Conservation (phyloP, 2,888 invertebrate species). For the Drosophila testacea region DNA sequence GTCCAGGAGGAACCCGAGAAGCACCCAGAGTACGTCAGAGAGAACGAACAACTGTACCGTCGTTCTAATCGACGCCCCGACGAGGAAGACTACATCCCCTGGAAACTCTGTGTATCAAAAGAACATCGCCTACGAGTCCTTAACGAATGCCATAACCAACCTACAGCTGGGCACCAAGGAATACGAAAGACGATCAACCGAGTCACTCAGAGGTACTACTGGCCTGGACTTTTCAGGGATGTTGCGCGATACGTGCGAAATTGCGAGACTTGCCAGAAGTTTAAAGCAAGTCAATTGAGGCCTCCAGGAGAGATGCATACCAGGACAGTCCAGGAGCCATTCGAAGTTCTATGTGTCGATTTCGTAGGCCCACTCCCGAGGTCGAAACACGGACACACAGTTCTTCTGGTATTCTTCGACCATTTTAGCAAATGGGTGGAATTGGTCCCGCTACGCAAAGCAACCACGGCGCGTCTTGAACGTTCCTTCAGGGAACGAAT, state of each 20-base stretch:
- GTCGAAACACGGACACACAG: slow-evolving; percentile 32
- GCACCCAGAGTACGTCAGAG: not conserved
- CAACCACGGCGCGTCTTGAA: not conserved
- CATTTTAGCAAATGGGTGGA: slow-evolving; percentile 36
- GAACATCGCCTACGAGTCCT: not conserved
- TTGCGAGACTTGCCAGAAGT: slow-evolving; percentile 10
- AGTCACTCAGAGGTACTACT: slow-evolving; percentile 32
- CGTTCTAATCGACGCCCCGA: not conserved
- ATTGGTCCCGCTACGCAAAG: slow-evolving; percentile 6
- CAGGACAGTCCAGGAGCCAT: slow-evolving; percentile 2
- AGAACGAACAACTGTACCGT: not conserved
- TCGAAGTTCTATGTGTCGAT: slow-evolving; percentile 22
- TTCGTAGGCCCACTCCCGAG: slow-evolving; percentile 33
- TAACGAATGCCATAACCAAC: slow-evolving; percentile 1
- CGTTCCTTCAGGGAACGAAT: not conserved
- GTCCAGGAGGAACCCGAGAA: not conserved
- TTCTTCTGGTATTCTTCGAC: slow-evolving; percentile 29
- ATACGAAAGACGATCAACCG: slow-evolving; percentile 30
- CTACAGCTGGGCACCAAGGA: slow-evolving; percentile 3
- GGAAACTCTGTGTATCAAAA: not conserved
- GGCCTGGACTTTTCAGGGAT: slow-evolving; percentile 32
- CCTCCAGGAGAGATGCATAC: not conserved
- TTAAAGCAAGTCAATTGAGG: slow-evolving; percentile 34
- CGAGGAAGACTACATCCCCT: no score
- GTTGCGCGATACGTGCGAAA: slow-evolving; percentile 11